These are phyloP conservation scores for Drosophila hydei DNA, from an alignment of 1,140 invertebrate species.

Conservation along the genomic window DNA sequence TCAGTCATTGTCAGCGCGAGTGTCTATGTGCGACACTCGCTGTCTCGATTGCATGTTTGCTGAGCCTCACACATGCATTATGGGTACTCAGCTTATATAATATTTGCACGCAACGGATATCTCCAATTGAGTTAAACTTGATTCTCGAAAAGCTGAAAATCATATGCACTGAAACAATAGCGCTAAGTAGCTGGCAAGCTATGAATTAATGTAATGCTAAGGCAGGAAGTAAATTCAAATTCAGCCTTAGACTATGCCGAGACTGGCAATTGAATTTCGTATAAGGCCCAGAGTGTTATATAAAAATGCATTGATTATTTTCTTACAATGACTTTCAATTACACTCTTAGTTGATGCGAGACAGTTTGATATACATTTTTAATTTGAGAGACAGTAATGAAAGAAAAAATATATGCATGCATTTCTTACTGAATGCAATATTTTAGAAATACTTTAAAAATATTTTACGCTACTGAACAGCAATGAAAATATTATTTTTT, in stretches of 20 bases:
- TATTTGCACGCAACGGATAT: conserved; percentile 10
- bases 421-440: too few species aligned
- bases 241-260: not conserved
- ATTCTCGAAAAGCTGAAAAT: conserved; percentile 1
- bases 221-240: not conserved
- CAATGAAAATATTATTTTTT: too few species aligned
- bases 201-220: conserved; percentile 7
- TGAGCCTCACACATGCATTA: conserved; percentile 34
- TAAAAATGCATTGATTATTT: too few species aligned
- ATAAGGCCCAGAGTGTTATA: too few species aligned
- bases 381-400: too few species aligned
- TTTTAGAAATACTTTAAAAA: too few species aligned
- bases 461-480: too few species aligned
- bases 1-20: conserved; percentile 9
- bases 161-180: conserved; percentile 2
- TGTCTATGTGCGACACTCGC: not conserved
- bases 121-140: conserved; percentile 7
- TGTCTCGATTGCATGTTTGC: conserved; percentile 5
- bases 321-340: not conserved
- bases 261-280: not conserved
- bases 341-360: not conserved
- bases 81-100: conserved; percentile 13
- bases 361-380: too few species aligned
- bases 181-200: not conserved
- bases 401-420: too few species aligned